Base-by-base conservation (phyloP, 2,888 invertebrate species). In the Dexiosoma caninum region DNA sequence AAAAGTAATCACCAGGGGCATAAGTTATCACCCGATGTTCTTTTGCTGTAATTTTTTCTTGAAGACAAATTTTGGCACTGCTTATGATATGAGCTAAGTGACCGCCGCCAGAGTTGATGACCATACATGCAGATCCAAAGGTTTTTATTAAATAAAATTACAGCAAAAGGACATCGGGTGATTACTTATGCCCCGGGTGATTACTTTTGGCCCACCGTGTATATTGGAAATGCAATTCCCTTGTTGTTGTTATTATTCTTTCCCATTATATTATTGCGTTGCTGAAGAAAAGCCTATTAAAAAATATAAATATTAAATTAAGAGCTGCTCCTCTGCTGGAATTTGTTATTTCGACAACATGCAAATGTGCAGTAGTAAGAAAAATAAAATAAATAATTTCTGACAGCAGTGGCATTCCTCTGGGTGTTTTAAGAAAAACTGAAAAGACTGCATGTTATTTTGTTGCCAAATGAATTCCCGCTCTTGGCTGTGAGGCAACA, bases 301-400 rank as follows among this genome's bases (percentile, higher is more conserved):
- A 67, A 37, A 49, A 49, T 59, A 49, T 49, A 70, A 70, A 70
- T 59, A 59, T 59, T 59, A 59, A 30, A 70, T 70, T 70, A 46
- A 70, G 10, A 59, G 37, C 19, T n/a, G n/a, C n/a, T n/a, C n/a
- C n/a, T 70, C 70, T 70, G 16, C 0, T 19, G 23, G 27, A 70
- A 70, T 49, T 57, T 49, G 37, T 49, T 49, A 59, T 59, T 49
- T 59, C 16, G 27, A 37, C 12, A 40, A 37, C 8, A 49, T 37
- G 5, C 16, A 57, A 12, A 14, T 14, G 0, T 32, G 46, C 32
- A 49, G 9, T 30, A 19, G 35, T 8, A 44, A 10, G 7, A 21
- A 23, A 21, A 59, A 49, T 14, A 14, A 51, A 30, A 49, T 49
- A 49, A 23, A 51, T 30, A 46, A 19, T 37, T 49, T 16, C 19